These are phyloP conservation scores for Schmidtea mediterranea DNA, from an alignment of 1,140 invertebrate species.

Conservation along the genomic window DNA sequence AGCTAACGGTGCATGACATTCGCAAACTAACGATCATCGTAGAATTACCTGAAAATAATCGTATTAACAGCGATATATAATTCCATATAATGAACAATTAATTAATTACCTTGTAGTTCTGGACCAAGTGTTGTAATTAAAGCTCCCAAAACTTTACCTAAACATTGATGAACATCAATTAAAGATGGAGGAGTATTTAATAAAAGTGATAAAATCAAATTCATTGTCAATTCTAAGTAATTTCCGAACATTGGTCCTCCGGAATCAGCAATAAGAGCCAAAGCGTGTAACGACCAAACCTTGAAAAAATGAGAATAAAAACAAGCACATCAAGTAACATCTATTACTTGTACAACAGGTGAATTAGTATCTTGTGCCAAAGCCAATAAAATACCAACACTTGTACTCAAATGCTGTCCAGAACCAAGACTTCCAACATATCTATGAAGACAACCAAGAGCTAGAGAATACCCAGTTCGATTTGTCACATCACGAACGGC, in stretches of 20 bases:
- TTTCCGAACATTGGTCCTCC: slow-evolving; percentile 89
- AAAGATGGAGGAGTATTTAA: slow-evolving; percentile 58
- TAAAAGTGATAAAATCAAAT: slow-evolving; percentile 56
- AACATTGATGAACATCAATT: slow-evolving; percentile 71
- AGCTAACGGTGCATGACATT: slow-evolving; percentile 32
- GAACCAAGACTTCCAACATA: slow-evolving; percentile 64
- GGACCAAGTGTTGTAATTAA: slow-evolving; percentile 88
- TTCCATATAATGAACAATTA: not conserved
- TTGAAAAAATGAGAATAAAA: slow-evolving; percentile 20
- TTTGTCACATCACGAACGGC: slow-evolving; percentile 57
- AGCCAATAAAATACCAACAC: slow-evolving; percentile 67
- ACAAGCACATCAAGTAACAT: not conserved
- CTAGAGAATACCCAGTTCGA: slow-evolving; percentile 64
- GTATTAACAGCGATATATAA: not conserved
- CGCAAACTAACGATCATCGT: slow-evolving; percentile 16
- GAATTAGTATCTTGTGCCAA: slow-evolving; percentile 68
- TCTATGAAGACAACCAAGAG: slow-evolving; percentile 62
- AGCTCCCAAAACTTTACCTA: slow-evolving; percentile 68
- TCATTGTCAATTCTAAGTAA: slow-evolving; percentile 75
- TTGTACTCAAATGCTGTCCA: slow-evolving; percentile 64
- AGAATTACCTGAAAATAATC: not conserved
- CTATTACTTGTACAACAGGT: slow-evolving; percentile 52
- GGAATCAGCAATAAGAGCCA: slow-evolving; percentile 77
- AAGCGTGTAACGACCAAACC: slow-evolving; percentile 79
- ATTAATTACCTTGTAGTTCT: slow-evolving; percentile 35